Evolutionary conservation across 1,140 invertebrate genomes (phyloP), one percentile per base, ranked within the genome.

Genomic region (Goniozus legneri): DNA sequence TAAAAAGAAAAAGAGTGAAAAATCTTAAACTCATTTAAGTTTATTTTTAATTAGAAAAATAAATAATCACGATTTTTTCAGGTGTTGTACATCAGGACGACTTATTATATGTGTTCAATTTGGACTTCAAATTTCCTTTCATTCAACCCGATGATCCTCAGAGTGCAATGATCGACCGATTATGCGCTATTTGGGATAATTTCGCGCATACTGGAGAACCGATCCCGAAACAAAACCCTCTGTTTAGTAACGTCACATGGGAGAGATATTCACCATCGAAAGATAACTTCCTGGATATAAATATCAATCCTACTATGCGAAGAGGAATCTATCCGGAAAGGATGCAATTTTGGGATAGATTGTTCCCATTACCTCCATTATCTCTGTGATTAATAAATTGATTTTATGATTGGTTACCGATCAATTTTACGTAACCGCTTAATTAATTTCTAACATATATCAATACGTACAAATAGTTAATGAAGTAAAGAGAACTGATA

Each of bases 21-120:
- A 38, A 13, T 19, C 35, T 47, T n/a, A n/a, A n/a, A n/a, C n/a
- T n/a, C n/a, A n/a, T n/a, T n/a, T n/a, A n/a, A n/a, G n/a, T n/a
- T n/a, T n/a, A n/a, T n/a, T n/a, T n/a, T n/a, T n/a, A n/a, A n/a
- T n/a, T n/a, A n/a, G n/a, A n/a, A n/a, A n/a, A n/a, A n/a, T n/a
- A n/a, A n/a, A n/a, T n/a, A n/a, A n/a, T n/a, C n/a, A n/a, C n/a
- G n/a, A 37, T 44, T 15, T 46, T 55, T 60, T 8, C 44, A 83
- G 82, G 82, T 14, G 77, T 80, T 6, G 77, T 77, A 2, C 82
- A 85, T 62, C 77, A 79, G 36, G 82, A 85, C 53, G 82, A 84
- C 53, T 59, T 83, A 3, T 71, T 80, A 49, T 84, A 84, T 66
- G 47, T 84, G 10, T 83, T 82, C 56, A 69, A 72, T 47, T 71